A percentile compares a stretch with the other conserved stretches of the same genome.
These are phyloP conservation scores for Pseudochirops corinnae DNA, from an alignment of 2,797 vertebrate genomes.

Conservation along the genomic window DNA sequence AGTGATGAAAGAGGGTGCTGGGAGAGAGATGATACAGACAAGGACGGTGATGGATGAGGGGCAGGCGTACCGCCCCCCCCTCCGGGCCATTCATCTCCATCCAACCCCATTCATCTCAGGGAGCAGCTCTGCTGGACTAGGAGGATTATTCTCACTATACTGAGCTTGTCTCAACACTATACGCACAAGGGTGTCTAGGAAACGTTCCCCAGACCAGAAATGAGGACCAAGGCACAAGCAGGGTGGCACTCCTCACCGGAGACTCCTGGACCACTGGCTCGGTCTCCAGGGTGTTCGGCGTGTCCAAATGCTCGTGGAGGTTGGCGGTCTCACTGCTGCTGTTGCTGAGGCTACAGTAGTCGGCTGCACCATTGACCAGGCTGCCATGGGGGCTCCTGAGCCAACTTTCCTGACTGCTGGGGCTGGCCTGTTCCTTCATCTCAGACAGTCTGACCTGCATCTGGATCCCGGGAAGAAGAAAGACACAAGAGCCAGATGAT, in stretches of 20 bases:
- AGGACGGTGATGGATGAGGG: too few species aligned
- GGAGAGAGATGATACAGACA: not conserved
- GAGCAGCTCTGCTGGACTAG: not conserved
- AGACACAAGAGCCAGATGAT: slow-evolving; percentile 35
- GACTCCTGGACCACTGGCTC: slow-evolving; percentile 83
- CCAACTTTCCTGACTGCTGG: slow-evolving; percentile 91
- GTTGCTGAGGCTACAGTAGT: slow-evolving; percentile 88
- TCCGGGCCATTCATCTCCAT: too few species aligned
- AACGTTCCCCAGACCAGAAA: not conserved
- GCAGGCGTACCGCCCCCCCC: not conserved
- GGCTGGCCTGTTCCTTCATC: slow-evolving; percentile 91
- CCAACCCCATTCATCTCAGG: not conserved
- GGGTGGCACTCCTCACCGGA: slow-evolving; percentile 83
- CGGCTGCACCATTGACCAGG: slow-evolving; percentile 92
- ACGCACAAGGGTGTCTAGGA: too few species aligned
- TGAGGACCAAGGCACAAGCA: not conserved
- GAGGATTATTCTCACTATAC: not conserved
- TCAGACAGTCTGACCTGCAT: slow-evolving; percentile 92
- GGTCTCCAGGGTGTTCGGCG: slow-evolving; percentile 84
- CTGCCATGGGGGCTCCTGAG: slow-evolving; percentile 89
- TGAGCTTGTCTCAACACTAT: not conserved
- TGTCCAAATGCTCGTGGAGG: slow-evolving; percentile 86
- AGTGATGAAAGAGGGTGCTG: not conserved
- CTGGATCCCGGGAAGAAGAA: slow-evolving; percentile 83
- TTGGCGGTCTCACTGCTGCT: slow-evolving; percentile 89